A percentile compares a stretch with the other conserved stretches of the same genome.
Conservation (phyloP, 92 coral and sea anemone genomes). For the Porites rus region DNA sequence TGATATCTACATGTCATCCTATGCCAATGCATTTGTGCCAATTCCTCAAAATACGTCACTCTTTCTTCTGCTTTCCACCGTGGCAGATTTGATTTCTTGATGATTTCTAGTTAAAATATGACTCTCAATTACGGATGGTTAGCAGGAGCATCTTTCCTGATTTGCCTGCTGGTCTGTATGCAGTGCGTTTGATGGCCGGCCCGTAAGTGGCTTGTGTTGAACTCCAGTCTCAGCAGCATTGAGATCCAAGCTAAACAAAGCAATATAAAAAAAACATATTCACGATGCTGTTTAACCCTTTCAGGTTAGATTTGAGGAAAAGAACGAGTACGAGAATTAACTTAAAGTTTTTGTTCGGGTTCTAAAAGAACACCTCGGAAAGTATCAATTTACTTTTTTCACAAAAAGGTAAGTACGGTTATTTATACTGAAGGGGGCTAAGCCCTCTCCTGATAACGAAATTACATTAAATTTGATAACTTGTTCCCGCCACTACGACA, state of each 20-base stretch:
- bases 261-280: neutral
- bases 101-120: neutral
- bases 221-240: conserved; percentile 99
- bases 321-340: too few relatives aligned
- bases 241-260: conserved; percentile 85
- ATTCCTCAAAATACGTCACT: conserved; percentile 15
- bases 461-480: too few relatives aligned
- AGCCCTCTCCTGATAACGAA: too few relatives aligned
- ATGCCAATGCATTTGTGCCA: conserved; percentile 11
- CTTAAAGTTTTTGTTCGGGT: too few relatives aligned
- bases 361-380: too few relatives aligned
- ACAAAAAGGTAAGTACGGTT: neutral
- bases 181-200: conserved; percentile 92
- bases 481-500: too few relatives aligned
- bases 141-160: conserved; percentile 94
- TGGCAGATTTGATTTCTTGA: conserved; percentile 30
- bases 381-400: neutral
- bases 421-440: too few relatives aligned
- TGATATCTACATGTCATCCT: conserved; percentile 31
- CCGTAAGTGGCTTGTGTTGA: conserved; percentile 98
- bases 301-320: too few relatives aligned
- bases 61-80: conserved; percentile 11
- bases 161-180: conserved; percentile 97
- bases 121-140: conserved; percentile 6
- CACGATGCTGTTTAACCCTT: neutral